Evolutionary conservation across 2,888 invertebrate genomes (phyloP), one percentile per base, ranked within the genome.

Genomic region (Kuschelorhynchus macadamiae): DNA sequence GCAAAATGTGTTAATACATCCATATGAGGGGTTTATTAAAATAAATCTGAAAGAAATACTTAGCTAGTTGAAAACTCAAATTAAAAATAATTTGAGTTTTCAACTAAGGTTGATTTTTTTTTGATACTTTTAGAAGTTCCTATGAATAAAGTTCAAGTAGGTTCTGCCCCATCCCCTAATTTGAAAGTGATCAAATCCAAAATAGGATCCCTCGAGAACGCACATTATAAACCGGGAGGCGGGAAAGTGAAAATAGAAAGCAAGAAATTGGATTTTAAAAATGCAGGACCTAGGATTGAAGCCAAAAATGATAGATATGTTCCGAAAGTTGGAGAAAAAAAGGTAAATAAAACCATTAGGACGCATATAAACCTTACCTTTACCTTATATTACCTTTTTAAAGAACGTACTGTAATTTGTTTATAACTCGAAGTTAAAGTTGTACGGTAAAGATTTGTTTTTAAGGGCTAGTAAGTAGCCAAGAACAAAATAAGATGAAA

Each of bases 91-190:
- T n/a, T n/a, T n/a, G n/a, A n/a, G n/a, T n/a, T n/a, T n/a, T n/a
- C n/a, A n/a, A n/a, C n/a, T n/a, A n/a, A n/a, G n/a, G n/a, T n/a
- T n/a, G n/a, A n/a, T n/a, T 25, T 62, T 70, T 33, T 20, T 33
- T 42, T 2, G 7, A 25, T 25, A 25, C 52, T 70, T 74, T 16
- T 84, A 92, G 90, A 91, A 88, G 86, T 96, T 79, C 94, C 96
- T 73, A 96, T 96, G 94, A 96, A 96, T 83, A 96, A 95, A 86
- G 85, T 95, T 70, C 94, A 95, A 88, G 95, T 95, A 49, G 96
- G 97, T 56, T 91, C 93, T 76, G 94, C 94, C 61, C 95, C 96
- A 64, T 96, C 95, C 60, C 97, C 96, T 20, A 96, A 96, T 83
- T 87, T 95, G 77, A 96, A 96, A 85, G 89, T 92, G 71, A 93